Conservation (phyloP, 2,113 vertebrate species). For the Ibidorhyncha struthersii region DNA sequence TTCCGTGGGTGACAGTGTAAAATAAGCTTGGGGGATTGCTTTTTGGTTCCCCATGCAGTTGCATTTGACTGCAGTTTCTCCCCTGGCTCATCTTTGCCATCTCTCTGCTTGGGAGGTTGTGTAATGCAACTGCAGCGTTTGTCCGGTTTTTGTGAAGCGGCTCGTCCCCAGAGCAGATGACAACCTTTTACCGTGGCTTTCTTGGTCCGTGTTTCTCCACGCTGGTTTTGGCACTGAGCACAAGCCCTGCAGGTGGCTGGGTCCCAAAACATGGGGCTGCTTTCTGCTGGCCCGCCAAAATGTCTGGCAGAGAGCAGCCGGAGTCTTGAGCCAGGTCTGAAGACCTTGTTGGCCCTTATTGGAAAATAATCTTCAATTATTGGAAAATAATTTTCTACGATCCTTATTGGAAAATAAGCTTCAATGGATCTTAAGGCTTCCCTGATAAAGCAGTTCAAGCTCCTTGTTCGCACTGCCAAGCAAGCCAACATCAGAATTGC, state of each 20-base stretch:
- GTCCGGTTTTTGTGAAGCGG: background rate
- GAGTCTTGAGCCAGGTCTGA: background rate
- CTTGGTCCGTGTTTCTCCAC: background rate
- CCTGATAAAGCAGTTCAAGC: background rate
- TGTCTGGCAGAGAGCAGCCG: background rate
- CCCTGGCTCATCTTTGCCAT: background rate
- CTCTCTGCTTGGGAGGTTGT: background rate
- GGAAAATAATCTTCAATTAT: background rate
- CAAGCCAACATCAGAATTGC: background rate
- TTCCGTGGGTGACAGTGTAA: background rate
- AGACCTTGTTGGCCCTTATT: background rate
- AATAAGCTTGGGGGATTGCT: background rate
- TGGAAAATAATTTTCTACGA: background rate
- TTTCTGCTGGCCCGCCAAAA: background rate
- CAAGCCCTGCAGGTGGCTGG: background rate
- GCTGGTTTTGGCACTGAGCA: background rate
- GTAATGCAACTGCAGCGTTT: background rate
- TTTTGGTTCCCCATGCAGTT: background rate
- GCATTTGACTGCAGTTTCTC: background rate
- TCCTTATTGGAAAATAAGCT: background rate
- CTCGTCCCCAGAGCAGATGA: background rate
- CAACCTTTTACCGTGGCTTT: background rate
- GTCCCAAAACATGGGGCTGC: no score
- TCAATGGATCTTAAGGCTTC: background rate
- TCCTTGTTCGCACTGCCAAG: background rate